Conservation (phyloP, 2,113 vertebrate species). For the Lophochroa leadbeateri region DNA sequence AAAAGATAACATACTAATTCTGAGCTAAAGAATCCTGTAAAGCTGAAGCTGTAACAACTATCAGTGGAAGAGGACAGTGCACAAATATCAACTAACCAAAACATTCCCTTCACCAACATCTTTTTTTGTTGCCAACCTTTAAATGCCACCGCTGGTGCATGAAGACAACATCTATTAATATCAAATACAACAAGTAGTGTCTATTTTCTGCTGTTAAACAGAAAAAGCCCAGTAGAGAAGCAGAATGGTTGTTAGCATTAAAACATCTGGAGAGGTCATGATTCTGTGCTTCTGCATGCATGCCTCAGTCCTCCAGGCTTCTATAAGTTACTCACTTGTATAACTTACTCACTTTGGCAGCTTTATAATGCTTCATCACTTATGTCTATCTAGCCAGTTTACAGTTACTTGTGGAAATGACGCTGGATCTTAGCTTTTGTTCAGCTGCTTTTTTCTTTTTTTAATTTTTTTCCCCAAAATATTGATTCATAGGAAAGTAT, state of each 20-base stretch:
- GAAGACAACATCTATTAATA: not conserved
- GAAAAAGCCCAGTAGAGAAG: not conserved
- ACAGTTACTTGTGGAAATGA: not conserved
- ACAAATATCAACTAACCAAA: not conserved
- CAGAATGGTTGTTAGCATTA: not conserved
- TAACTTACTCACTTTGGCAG: not conserved
- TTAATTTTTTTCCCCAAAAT: not conserved
- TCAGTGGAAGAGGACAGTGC: not conserved
- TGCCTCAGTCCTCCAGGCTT: not conserved
- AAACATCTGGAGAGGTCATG: not conserved
- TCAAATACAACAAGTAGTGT: not conserved
- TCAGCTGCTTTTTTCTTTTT: not conserved
- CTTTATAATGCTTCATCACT: not conserved
- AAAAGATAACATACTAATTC: not conserved
- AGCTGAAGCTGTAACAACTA: not conserved
- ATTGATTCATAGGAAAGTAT: conserved; percentile 8
- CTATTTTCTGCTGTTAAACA: not conserved
- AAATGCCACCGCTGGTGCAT: not conserved
- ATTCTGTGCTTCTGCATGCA: not conserved
- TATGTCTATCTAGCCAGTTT: not conserved
- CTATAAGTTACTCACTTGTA: not conserved
- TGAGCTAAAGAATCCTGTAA: not conserved
- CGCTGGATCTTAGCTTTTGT: not conserved
- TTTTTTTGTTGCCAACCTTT: not conserved
- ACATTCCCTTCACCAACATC: not conserved